Evolutionary conservation across 1,140 invertebrate species (phyloP), one percentile per base, ranked within the genome.

Genomic region (Aporrectodea caliginosa): DNA sequence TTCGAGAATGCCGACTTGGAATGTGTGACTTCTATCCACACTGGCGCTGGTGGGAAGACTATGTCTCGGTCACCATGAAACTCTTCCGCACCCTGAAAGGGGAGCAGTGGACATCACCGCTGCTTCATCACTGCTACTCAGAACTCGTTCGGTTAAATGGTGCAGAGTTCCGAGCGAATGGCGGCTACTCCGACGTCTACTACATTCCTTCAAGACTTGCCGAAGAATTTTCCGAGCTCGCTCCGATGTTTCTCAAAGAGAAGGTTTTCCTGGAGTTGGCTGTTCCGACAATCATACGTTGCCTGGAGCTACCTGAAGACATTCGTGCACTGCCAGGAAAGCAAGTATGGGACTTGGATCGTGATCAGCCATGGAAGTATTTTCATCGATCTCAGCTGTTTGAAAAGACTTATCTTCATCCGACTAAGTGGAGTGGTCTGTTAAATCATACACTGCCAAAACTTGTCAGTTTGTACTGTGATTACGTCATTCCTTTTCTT

Each of bases 351-450:
- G 74, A 80, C 22, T 30, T 79, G 16, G 79, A 77, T 16, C 27
- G 75, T 1, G 35, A 35, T 16, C 31, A 33, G 58, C 79, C 79
- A 16, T 80, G 79, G 79, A 69, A 1, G 68, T 58, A 80, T 71
- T 78, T 80, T 35, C n/a, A 14, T 29, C 33, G 35, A 70, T 69
- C 77, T 1, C 16, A 79, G 16, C 34, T 80, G 1, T 76, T 80
- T n/a, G 79, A 69, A 2, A 78, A 78, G 75, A 33, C 29, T 30
- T 80, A 80, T 27, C 33, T 77, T 22, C 79, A 80, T 30, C 79
- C 79, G 16, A 31, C 33, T 1, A 80, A 80, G 69, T 80, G 79
- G 79, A 77, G 79, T 78, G 33, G n/a, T 34, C 22, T 79, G n/a
- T 6, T 58, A 22, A 58, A 58, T 58, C 6, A 58, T 22, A 12